Evolutionary conservation across 2,888 invertebrate species (phyloP), one percentile per base, ranked within the genome.

Genomic region (Leptinotarsa peninsularis): DNA sequence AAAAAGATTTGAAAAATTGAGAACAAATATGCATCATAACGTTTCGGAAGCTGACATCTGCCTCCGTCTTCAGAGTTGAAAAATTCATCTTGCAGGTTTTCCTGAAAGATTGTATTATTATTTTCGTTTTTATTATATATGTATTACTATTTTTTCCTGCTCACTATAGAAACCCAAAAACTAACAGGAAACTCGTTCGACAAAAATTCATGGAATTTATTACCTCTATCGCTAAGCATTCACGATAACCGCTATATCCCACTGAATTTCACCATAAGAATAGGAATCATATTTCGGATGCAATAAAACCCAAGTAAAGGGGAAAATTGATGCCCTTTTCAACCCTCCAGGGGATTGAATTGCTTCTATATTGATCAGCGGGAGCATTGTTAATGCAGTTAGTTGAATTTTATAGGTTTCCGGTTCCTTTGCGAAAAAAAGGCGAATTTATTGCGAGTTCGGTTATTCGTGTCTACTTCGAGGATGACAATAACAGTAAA

Each of bases 361-460:
- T 76, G 67, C 76, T 76, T 67, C 72, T 73, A 73, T 76, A 76
- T 76, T 43, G 76, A 76, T 76, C 76, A 76, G 56, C 70, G 66
- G 15, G 72, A 50, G 70, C 50, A 69, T 72, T 75, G 75, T 75
- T 73, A 73, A 70, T 73, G 70, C 72, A 69, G 72, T 75, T 75
- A 75, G 72, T 75, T 69, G 75, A 75, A 70, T 75, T 75, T 75
- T 75, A 75, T 75, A 43, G 75, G 72, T 70, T 75, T 72, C 69
- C 66, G 17, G 56, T 10, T 68, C n/a, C 33, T 69, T 56, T 54
- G 50, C 33, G 3, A 56, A n/a, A 56, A 56, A 60, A 71, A 49
- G 69, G 68, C 27, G 67, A 66, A 66, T 75, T 75, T 72, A 75
- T 67, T 58, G n/a, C 3, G 56, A 56, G 10, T 60, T 58, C 69